Evolutionary conservation across 2,113 vertebrate species (phyloP), one percentile per base, ranked within the genome.

Genomic region (Malaclemys terrapin): DNA sequence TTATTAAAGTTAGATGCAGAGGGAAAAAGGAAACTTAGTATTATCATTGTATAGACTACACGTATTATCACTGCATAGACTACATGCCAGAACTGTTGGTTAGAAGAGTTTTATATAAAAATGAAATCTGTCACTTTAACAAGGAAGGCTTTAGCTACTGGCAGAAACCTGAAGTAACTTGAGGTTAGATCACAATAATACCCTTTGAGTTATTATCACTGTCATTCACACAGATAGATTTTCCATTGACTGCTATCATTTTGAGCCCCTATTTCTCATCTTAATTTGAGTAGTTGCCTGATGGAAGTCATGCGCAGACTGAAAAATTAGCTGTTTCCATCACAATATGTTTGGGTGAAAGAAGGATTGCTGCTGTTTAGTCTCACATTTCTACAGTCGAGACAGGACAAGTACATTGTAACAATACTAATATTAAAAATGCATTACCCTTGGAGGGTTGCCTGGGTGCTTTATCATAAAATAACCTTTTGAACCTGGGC

Each of bases 351-450:
- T 96, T 93, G 69, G 47, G 10, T 93, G 80, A 96, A 95, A 96
- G 93, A 97, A n/a, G 79, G 5, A 95, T 95, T 92, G 69, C 56
- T 87, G 83, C 90, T 90, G 25, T 95, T 97, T 93, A 91, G 25
- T 96, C 59, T 96, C 89, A 97, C 54, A 52, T 88, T 49, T 89
- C 76, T 96, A 84, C 47, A 96, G 82, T 92, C 90, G 87, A 96
- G 92, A 94, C 50, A 96, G 88, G 91, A 86, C 82, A 89, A 95
- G 91, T 3, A 42, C 62, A 91, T 95, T 96, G 12, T 86, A 97
- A 95, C 50, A 95, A 96, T 94, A 54, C 5, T 93, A 76, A 89
- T 86, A 94, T 94, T 94, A 97, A 97, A 97, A 97, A 92, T 62
- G 75, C 8, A 91, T 96, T 95, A 22, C 65, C 95, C 90, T 88